Evolutionary conservation across 2,797 vertebrate species (phyloP).

Genomic region (Xiphophorus birchmanni): DNA sequence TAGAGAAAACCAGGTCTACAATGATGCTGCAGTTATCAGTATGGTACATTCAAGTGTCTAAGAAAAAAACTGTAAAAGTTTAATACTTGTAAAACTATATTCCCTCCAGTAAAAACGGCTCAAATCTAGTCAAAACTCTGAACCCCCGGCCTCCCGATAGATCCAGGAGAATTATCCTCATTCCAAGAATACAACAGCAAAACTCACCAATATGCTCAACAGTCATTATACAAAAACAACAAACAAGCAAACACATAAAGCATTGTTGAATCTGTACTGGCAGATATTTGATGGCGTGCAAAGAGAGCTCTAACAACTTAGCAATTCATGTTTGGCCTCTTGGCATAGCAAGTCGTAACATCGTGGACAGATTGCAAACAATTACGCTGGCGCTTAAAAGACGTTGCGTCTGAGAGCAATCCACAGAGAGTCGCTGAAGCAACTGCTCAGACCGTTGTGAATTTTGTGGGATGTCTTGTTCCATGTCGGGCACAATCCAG

Average conservation of each 20-base stretch:
- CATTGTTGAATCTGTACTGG: not conserved
- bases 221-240: too few species aligned
- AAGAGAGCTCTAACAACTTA: not conserved
- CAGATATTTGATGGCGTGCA: not conserved
- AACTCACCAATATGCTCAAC: too few species aligned
- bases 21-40: not conserved
- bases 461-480: not conserved
- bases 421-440: not conserved
- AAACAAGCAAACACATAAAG: not conserved
- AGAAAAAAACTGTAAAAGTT: not conserved
- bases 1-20: not conserved
- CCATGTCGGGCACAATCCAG: not conserved
- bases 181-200: too few species aligned
- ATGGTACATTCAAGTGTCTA: not conserved
- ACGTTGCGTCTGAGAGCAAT: not conserved
- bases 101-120: not conserved
- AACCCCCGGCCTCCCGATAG: too few species aligned
- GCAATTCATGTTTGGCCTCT: not conserved
- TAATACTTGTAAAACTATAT: not conserved
- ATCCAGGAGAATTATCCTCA: not conserved
- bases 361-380: not conserved
- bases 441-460: not conserved
- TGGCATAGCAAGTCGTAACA: not conserved
- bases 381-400: not conserved
- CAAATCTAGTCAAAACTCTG: not conserved